Evolutionary conservation across 2,113 vertebrate genomes (phyloP).

Genomic region (Callorhinus ursinus): DNA sequence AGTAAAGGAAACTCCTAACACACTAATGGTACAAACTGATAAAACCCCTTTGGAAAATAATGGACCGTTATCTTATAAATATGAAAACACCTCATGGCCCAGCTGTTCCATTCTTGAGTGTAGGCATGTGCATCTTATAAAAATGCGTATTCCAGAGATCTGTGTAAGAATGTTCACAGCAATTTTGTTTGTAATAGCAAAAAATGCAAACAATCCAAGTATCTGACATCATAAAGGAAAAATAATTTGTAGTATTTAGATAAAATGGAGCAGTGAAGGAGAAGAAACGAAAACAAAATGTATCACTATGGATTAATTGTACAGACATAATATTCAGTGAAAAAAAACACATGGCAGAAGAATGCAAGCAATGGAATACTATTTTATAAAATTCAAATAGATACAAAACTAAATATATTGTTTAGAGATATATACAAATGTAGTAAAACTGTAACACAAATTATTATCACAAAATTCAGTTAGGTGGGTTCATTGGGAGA

Average conservation of each 20-base stretch:
- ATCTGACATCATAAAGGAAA: background rate
- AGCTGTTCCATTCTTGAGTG: background rate
- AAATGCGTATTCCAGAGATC: background rate
- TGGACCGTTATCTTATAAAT: background rate
- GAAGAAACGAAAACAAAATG: background rate
- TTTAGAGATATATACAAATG: background rate
- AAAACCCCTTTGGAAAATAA: background rate
- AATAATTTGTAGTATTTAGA: background rate
- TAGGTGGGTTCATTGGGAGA: background rate
- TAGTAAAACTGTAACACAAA: background rate
- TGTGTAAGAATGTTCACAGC: background rate
- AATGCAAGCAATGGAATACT: background rate
- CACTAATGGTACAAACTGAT: background rate
- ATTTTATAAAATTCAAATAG: background rate
- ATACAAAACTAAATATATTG: background rate
- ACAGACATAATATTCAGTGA: background rate
- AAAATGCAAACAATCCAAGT: background rate
- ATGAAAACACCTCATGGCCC: background rate
- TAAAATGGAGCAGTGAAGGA: background rate
- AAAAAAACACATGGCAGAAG: background rate
- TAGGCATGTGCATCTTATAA: background rate
- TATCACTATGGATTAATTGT: background rate
- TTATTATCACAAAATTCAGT: background rate
- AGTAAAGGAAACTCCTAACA: background rate
- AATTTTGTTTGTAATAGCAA: background rate